A percentile compares a stretch with the other conserved stretches of the same genome.
phyloP scores from a whole-genome alignment of 2,888 invertebrate genomes.

The Sipha maydis region DNA sequence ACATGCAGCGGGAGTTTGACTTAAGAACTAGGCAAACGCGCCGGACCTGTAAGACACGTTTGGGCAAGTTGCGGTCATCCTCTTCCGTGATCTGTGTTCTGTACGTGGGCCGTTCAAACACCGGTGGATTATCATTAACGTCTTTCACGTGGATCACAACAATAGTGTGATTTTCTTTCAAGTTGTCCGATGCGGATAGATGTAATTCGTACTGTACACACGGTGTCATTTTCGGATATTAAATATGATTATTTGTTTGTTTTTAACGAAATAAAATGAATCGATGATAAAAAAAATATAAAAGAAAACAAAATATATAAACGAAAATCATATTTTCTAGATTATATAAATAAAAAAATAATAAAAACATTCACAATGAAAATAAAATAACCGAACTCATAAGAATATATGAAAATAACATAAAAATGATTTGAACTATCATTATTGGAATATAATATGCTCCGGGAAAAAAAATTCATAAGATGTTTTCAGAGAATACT shows the following conservation, averaged over 20 bases:
- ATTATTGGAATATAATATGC: neutral
- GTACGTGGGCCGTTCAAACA: constrained; percentile 93
- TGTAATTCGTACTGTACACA: constrained; percentile 86
- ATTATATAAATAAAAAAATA: neutral
- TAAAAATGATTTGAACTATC: neutral
- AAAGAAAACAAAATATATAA: neutral
- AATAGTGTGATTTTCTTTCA: constrained; percentile 96
- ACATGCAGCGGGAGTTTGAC: constrained; percentile 65
- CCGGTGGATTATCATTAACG: constrained; percentile 97
- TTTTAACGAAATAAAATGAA: neutral
- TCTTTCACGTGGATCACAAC: constrained; percentile 97
- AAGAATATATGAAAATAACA: neutral
- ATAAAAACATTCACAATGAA: neutral
- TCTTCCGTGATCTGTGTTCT: constrained; percentile 96
- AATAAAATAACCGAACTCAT: neutral
- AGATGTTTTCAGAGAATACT: neutral
- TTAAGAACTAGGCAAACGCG: constrained; percentile 61
- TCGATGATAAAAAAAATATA: neutral
- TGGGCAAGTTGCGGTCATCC: constrained; percentile 92
- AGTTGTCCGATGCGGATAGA: constrained; percentile 93
- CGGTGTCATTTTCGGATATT: neutral
- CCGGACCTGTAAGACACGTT: constrained; percentile 86
- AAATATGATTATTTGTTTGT: constrained; percentile 2
- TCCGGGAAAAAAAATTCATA: neutral
- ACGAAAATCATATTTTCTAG: neutral